These are phyloP conservation scores for Cyanoramphus novaezelandiae DNA, from an alignment of 2,113 vertebrate genomes.

Conservation along the genomic window DNA sequence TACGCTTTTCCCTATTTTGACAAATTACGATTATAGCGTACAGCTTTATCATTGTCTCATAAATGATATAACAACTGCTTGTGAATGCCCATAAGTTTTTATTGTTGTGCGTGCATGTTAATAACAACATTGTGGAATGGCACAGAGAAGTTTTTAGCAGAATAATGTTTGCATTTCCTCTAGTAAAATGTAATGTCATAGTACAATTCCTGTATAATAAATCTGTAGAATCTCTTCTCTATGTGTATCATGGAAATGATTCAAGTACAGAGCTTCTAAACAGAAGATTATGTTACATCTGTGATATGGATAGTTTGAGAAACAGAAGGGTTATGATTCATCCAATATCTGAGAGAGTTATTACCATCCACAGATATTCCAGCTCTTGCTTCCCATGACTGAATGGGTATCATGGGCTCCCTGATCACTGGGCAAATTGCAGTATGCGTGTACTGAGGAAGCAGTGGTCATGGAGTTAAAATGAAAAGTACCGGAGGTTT, in stretches of 20 bases:
- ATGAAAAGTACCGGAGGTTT: neutral
- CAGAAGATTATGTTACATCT: neutral
- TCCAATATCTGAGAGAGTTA: neutral
- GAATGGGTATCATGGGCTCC: neutral
- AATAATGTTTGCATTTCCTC: neutral
- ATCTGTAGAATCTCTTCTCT: neutral
- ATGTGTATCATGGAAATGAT: neutral
- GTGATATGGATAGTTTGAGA: neutral
- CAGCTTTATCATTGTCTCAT: slow-evolving; percentile 42
- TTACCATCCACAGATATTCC: neutral
- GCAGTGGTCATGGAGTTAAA: neutral
- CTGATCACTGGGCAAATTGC: neutral
- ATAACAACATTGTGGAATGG: neutral
- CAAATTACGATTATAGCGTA: neutral
- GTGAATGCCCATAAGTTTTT: slow-evolving; percentile 41
- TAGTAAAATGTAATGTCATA: neutral
- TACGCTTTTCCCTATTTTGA: neutral
- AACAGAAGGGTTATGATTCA: neutral
- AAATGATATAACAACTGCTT: slow-evolving; percentile 46
- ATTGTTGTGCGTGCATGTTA: slow-evolving; percentile 23
- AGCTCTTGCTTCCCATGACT: neutral
- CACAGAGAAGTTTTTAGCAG: neutral
- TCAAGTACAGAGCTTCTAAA: neutral
- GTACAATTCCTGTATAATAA: neutral
- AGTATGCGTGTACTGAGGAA: accelerated